Conservation (phyloP, 30 jellyfish, hydroid and myxozoan species). For the Cassiopea andromeda region DNA sequence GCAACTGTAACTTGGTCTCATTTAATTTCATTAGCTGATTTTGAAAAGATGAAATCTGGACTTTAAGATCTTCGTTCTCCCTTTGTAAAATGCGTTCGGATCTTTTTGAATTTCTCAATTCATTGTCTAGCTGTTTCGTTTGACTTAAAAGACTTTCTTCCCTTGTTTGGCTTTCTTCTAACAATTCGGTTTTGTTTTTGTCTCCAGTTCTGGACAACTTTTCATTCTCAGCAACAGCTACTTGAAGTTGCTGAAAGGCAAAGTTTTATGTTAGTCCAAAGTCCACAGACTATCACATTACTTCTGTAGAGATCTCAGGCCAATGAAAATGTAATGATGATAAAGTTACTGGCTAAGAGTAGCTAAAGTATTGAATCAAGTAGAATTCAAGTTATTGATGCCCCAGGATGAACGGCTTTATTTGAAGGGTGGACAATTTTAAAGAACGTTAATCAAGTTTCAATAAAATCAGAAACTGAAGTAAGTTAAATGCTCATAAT, state of each 20-base stretch:
- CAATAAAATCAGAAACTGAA: no score
- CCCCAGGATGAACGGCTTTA: no score
- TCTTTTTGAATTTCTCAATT: constrained; percentile 60
- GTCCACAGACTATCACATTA: no score
- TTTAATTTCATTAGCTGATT: constrained; percentile 62
- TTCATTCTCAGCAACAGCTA: constrained; percentile 65
- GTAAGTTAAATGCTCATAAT: no score
- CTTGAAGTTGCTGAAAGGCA: constrained; percentile 77
- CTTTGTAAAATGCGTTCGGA: constrained; percentile 65
- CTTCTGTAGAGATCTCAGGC: no score
- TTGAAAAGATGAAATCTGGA: constrained; percentile 58
- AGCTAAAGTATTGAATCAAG: no score
- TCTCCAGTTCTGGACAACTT: constrained; percentile 76
- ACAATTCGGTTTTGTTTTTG: constrained; percentile 73
- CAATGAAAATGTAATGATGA: no score
- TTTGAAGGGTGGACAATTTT: no score
- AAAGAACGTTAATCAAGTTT: no score
- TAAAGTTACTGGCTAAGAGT: no score
- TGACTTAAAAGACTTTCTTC: constrained; percentile 70
- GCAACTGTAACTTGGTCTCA: constrained; percentile 70
- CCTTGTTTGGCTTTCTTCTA: constrained; percentile 90
- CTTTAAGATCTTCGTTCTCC: constrained; percentile 70
- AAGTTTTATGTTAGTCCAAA: background rate
- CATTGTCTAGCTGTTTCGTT: constrained; percentile 70
- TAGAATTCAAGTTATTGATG: no score